Conservation (phyloP, 2,888 invertebrate species). For the Lissocephala sabroskyi region DNA sequence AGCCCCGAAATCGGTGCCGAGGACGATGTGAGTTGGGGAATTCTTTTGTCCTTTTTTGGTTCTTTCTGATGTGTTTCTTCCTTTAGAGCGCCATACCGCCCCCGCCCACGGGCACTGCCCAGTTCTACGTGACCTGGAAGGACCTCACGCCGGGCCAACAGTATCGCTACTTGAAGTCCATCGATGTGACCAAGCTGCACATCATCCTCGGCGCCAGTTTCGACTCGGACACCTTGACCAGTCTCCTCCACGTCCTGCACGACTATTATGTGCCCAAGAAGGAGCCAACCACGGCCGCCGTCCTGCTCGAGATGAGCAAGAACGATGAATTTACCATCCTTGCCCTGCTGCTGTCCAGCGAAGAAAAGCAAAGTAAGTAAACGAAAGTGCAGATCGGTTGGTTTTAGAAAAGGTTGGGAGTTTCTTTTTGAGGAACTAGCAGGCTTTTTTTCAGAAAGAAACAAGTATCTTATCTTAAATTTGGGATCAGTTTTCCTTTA, state of each 20-base stretch:
- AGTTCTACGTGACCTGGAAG: constrained; percentile 70
- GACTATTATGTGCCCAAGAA: constrained; percentile 61
- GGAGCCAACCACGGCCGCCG: constrained; percentile 46
- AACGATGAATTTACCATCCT: constrained; percentile 66
- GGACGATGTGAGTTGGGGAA: too few relatives aligned
- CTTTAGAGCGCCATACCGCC: constrained; percentile 56
- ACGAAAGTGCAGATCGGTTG: too few relatives aligned
- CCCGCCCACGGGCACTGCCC: constrained; percentile 63
- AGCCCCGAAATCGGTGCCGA: too few relatives aligned
- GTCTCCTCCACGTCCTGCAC: constrained; percentile 57
- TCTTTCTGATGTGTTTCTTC: too few relatives aligned
- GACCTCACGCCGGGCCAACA: constrained; percentile 63
- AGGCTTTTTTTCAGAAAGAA: too few relatives aligned
- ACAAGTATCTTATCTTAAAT: too few relatives aligned
- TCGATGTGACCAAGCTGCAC: constrained; percentile 55
- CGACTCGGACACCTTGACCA: constrained; percentile 65
- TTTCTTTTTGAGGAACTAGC: too few relatives aligned
- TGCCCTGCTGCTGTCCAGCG: constrained; percentile 63
- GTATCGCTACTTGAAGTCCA: constrained; percentile 69
- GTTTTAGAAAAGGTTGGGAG: too few relatives aligned
- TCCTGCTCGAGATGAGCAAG: constrained; percentile 66
- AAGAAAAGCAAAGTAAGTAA: constrained; percentile 61
- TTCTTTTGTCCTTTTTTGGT: too few relatives aligned
- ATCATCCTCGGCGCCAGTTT: constrained; percentile 70
- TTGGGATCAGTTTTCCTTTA: too few relatives aligned